phyloP scores from a whole-genome alignment of 2,113 vertebrate species.

The Neopipo cinnamomea region DNA sequence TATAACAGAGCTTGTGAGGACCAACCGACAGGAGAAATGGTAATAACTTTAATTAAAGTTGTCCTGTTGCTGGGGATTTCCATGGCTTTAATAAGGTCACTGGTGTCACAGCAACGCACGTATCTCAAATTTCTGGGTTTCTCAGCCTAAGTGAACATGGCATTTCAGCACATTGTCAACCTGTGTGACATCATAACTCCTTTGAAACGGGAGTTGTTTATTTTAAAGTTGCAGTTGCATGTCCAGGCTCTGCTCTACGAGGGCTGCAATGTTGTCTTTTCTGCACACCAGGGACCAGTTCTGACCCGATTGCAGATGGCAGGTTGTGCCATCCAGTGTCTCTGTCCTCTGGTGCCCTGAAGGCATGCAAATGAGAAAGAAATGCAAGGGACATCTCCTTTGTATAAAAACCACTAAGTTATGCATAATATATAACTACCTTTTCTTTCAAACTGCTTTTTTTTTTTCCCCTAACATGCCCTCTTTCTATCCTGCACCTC shows the following conservation, averaged over 20 bases:
- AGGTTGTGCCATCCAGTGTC: not conserved
- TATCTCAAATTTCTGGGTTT: not conserved
- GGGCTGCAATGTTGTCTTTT: not conserved
- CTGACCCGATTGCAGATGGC: not conserved
- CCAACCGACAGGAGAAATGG: not conserved
- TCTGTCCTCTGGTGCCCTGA: not conserved
- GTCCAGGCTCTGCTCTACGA: not conserved
- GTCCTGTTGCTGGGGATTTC: not conserved
- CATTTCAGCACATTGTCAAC: not conserved
- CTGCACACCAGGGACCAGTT: not conserved
- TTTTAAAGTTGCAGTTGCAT: not conserved
- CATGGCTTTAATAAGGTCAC: not conserved
- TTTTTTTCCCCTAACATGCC: not conserved
- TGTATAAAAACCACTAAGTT: not conserved
- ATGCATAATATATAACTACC: not conserved
- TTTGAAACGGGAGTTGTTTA: not conserved
- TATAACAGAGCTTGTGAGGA: not conserved
- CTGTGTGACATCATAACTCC: no score
- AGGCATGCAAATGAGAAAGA: not conserved
- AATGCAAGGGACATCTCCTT: not conserved
- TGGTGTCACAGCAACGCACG: not conserved
- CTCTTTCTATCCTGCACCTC: not conserved
- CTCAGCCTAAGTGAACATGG: not conserved
- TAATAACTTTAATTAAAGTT: not conserved
- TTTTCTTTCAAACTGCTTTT: not conserved